Evolutionary conservation across 2,797 vertebrate genomes (phyloP), one percentile per base, ranked within the genome.

Genomic region (Neostethus bicornis): DNA sequence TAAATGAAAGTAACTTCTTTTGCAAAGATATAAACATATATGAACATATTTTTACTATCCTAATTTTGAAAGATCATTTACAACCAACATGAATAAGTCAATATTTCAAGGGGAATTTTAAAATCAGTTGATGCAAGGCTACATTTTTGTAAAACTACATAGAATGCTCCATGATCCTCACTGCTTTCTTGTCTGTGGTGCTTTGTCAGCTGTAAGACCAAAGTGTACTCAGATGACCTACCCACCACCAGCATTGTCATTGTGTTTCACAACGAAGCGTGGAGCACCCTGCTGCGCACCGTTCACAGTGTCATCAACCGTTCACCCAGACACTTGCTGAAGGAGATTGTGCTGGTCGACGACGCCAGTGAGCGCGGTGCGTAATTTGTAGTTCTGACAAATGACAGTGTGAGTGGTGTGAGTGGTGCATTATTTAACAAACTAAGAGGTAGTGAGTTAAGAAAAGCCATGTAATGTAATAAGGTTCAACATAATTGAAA

Each of bases 251-350:
- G 96, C 54, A 94, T 99, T 2, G 96, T 99, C 31, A 97, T 99
- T 14, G 97, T 98, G 51, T 99, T 98, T 73, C 97, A 99, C 89
- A 99, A 99, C n/a, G 97, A 99, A 76, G 97, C 97, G 0, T 98
- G 97, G 96, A 98, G 97, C 78, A 99, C 97, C 0, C 87, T 99
- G 53, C 92, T 99, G 16, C 90, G 97, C 8, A 99, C 97, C 0
- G 89, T 99, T 19, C 93, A 95, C 85, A 98, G 96, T 7, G 96
- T 94, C 26, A 94, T 98, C 66, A 93, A 85, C 73, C 94, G 96
- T 54, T 98, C 96, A 0, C 95, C 96, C 1, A 92, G 86, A 52
- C 92, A 91, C 73, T 85, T 98, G 52, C 92, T 99, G 0, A 79
- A 93, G 3, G 96, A 99, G 75, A 88, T 99, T 47, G 81, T 98